Evolutionary conservation across 1,140 invertebrate species (phyloP).

Genomic region (Venturia canescens): DNA sequence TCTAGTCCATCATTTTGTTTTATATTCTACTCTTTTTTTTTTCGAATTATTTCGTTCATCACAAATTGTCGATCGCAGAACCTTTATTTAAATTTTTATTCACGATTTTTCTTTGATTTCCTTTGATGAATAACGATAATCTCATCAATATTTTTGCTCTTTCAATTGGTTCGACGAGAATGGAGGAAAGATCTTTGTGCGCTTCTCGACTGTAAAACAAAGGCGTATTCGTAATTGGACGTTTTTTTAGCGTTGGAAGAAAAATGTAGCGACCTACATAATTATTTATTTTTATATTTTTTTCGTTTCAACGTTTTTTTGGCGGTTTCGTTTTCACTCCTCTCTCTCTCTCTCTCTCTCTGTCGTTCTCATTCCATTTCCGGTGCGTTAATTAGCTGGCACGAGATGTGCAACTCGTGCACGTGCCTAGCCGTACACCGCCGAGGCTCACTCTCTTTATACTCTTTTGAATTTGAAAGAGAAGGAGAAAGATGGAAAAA

Average conservation of each 20-base stretch:
- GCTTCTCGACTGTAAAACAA: background rate
- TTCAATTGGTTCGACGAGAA: too few relatives aligned
- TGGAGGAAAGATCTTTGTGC: too few relatives aligned
- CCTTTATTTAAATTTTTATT: too few relatives aligned
- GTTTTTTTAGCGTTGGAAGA: background rate
- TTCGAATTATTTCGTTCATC: too few relatives aligned
- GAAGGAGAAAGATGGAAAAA: background rate
- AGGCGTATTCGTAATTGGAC: conserved; percentile 22
- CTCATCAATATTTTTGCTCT: too few relatives aligned
- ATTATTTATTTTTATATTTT: conserved; percentile 3
- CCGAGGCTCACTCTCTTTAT: background rate
- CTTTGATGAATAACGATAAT: too few relatives aligned
- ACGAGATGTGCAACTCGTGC: conserved; percentile 29
- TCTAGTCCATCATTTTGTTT: too few relatives aligned
- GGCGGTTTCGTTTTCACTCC: background rate
- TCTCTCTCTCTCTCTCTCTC: conserved; percentile 5
- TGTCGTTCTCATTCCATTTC: conserved; percentile 34
- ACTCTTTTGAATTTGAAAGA: background rate
- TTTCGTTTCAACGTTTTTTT: conserved; percentile 2
- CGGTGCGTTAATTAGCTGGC: conserved; percentile 43
- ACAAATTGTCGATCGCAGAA: too few relatives aligned
- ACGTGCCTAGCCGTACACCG: conserved; percentile 31
- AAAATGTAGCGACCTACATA: conserved; percentile 5
- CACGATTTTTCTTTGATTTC: too few relatives aligned
- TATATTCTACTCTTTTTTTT: too few relatives aligned